Base-by-base conservation (phyloP, 2,797 vertebrate genomes). In the Phrynocephalus vlangalii region DNA sequence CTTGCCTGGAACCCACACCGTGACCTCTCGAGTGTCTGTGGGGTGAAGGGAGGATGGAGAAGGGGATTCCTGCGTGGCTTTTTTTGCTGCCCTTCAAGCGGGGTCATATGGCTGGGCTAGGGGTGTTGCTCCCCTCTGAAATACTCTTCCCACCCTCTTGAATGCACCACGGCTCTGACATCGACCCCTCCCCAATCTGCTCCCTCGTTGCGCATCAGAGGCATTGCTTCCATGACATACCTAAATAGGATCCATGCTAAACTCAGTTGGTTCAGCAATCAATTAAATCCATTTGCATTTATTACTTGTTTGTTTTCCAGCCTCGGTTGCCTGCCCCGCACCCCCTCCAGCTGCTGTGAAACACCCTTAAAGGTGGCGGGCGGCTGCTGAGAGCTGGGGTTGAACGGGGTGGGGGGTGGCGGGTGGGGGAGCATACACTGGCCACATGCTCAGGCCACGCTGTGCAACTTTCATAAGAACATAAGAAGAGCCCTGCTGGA, bases 221-320 rank as follows among this genome's bases (percentile, higher is more conserved):
- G 79, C 78, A 83, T 81, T 4, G n/a, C 87, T 77, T 84, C 28
- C 79, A 38, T 73, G 77, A 85, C 33, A 63, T 30, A 88, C 70
- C 30, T 86, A 77, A 81, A 70, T 80, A 56, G 38, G 86, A 89
- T 90, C 81, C 82, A 86, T 63, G 73, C 60, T 81, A 87, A 73
- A 77, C 81, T 78, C 85, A 75, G 50, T 68, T 63, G 87, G 84
- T 67, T 73, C 8, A 11, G 83, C 82, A 60, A 73, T 86, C 79
- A 88, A 88, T 88, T 87, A 75, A 73, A 79, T 76, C 56, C 70
- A 83, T 44, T 85, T 82, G 75, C 70, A 76, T 85, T 87, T 78
- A 86, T 89, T 86, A 83, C n/a, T 60, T 50, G 71, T 79, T 79
- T 86, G 78, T n/a, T 87, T 73, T n/a, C 28, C 79, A 20, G 10